Percentiles rank a stretch among this genome's conserved stretches.
phyloP scores from a whole-genome alignment of 23 tunicate genomes.

The Clavelina lepadiformis region DNA sequence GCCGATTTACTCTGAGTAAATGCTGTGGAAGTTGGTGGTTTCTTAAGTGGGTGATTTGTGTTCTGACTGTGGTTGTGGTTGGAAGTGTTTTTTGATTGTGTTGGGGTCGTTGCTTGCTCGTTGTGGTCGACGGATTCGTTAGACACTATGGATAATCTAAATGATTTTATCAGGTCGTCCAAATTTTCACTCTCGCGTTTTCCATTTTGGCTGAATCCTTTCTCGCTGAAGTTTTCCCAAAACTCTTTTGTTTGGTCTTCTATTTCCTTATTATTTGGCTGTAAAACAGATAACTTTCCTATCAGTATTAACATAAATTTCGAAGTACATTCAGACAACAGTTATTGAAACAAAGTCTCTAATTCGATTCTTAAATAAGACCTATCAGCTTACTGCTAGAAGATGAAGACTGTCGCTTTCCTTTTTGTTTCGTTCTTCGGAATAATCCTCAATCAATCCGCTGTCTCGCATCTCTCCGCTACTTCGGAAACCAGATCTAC shows the following conservation, averaged over 20 bases:
- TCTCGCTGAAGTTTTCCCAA: constrained; percentile 20
- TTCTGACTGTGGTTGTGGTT: no score
- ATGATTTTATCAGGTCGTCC: constrained; percentile 16
- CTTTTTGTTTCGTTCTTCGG: constrained; percentile 4
- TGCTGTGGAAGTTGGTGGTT: no score
- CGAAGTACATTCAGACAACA: no score
- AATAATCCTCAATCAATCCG: constrained; percentile 37
- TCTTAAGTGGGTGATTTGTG: no score
- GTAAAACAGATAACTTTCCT: no score
- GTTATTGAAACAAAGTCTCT: no score
- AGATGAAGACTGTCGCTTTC: neutral
- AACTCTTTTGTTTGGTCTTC: constrained; percentile 10
- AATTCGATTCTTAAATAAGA: no score
- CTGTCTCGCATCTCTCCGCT: constrained; percentile 27
- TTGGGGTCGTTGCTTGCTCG: no score
- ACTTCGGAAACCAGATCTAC: neutral
- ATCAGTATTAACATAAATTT: no score
- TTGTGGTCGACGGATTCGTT: no score
- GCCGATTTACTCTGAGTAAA: neutral
- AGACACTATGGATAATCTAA: constrained; percentile 13
- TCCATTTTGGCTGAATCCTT: constrained; percentile 16
- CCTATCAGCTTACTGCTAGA: neutral
- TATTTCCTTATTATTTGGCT: no score
- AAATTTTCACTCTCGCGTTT: neutral
- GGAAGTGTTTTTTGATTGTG: no score